These are phyloP conservation scores for Aselliscus stoliczkanus DNA, from an alignment of 2,797 vertebrate species.

Conservation along the genomic window DNA sequence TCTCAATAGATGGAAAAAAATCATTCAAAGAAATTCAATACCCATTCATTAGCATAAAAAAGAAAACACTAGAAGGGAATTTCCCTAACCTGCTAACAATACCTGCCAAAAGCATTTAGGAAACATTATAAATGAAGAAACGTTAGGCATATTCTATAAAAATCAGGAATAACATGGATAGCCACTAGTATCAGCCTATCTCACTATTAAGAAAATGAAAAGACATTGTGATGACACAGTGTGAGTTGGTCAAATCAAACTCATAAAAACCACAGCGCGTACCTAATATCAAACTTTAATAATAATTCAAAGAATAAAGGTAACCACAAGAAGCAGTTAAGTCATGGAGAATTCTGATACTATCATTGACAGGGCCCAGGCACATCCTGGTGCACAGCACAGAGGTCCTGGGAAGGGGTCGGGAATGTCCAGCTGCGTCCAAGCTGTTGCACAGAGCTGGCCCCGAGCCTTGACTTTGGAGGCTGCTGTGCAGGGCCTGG, in stretches of 20 bases:
- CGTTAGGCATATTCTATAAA: neutral
- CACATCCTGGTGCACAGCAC: too few relatives aligned
- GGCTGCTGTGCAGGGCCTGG: too few relatives aligned
- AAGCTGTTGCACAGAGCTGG: too few relatives aligned
- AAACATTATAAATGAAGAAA: neutral
- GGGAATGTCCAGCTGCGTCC: too few relatives aligned
- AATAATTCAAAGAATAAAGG: neutral
- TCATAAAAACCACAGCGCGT: neutral
- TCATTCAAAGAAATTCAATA: neutral
- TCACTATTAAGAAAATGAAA: neutral
- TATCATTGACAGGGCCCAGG: too few relatives aligned
- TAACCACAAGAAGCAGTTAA: neutral
- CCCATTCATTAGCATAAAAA: neutral
- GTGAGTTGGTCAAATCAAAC: neutral
- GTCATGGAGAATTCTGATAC: neutral
- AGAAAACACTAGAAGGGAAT: neutral
- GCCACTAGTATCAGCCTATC: neutral
- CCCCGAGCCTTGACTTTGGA: too few relatives aligned
- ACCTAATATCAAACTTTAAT: neutral
- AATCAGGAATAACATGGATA: neutral
- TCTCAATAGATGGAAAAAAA: neutral
- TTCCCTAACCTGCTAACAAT: neutral
- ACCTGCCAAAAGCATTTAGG: neutral
- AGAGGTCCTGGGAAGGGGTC: too few relatives aligned
- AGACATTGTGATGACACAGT: neutral